These are phyloP conservation scores for Campoletis raptor DNA, from an alignment of 2,888 invertebrate species.

Conservation along the genomic window DNA sequence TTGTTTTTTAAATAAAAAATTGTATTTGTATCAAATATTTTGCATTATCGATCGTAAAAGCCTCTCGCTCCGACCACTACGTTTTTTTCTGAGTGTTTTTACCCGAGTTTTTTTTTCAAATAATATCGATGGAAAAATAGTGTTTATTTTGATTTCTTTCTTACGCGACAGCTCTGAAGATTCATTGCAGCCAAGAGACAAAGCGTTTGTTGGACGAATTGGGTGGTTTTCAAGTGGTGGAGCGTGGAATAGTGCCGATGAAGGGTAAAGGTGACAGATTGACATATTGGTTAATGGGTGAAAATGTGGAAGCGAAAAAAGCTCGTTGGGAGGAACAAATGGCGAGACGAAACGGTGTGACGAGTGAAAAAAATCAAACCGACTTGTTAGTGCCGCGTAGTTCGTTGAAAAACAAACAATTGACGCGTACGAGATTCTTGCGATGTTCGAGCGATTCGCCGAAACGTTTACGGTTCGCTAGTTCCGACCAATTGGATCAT, in stretches of 20 bases:
- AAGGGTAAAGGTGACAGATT: conserved; percentile 94
- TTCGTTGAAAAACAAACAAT: conserved; percentile 90
- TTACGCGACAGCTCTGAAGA: conserved; percentile 89
- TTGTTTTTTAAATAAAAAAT: too few species aligned
- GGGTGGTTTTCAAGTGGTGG: conserved; percentile 91
- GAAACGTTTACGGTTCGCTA: conserved; percentile 92
- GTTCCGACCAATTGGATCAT: conserved; percentile 88
- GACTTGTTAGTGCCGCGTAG: conserved; percentile 85
- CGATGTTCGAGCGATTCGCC: conserved; percentile 94
- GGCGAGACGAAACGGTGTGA: conserved; percentile 82
- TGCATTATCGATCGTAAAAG: too few species aligned
- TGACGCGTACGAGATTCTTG: conserved; percentile 82
- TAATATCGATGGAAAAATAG: background rate
- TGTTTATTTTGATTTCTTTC: conserved; percentile 12
- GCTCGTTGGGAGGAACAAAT: conserved; percentile 86
- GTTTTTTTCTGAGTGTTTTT: too few species aligned
- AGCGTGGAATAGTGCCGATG: conserved; percentile 92
- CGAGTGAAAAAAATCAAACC: conserved; percentile 24
- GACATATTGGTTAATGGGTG: conserved; percentile 94
- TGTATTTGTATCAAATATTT: too few species aligned
- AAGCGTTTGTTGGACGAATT: conserved; percentile 89
- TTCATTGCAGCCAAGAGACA: conserved; percentile 93
- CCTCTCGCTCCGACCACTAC: too few species aligned
- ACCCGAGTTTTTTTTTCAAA: too few species aligned
- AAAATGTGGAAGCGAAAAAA: conserved; percentile 88